Percentiles rank a stretch among this genome's conserved stretches.
These are phyloP conservation scores for Temnothorax longispinosus DNA, from an alignment of 1,140 invertebrate species.

Conservation along the genomic window DNA sequence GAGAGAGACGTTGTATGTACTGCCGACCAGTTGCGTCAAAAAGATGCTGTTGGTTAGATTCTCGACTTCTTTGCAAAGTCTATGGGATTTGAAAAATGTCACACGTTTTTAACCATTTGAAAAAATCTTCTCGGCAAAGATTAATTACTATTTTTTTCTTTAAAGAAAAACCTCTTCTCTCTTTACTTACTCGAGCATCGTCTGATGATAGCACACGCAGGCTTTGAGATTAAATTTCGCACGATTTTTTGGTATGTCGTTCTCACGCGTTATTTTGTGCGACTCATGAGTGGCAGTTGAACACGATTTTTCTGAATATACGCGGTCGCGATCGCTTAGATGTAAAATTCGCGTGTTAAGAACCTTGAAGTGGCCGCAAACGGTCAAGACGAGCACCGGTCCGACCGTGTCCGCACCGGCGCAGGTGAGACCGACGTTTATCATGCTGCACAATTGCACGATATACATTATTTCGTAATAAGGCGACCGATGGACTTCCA, in stretches of 20 bases:
- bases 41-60: constrained; percentile 64
- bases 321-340: not conserved
- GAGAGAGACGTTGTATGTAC: constrained; percentile 75
- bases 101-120: not conserved
- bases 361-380: constrained; percentile 70
- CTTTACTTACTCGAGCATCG: constrained; percentile 65
- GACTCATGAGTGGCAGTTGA: not conserved
- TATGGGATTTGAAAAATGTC: constrained; percentile 14
- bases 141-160: not conserved
- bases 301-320: not conserved
- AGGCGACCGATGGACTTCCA: constrained; percentile 63
- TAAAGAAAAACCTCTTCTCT: not conserved
- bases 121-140: not conserved
- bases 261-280: not conserved
- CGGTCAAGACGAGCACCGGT: constrained; percentile 62
- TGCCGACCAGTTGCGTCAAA: constrained; percentile 68
- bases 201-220: constrained; percentile 66
- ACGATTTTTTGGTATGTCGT: not conserved
- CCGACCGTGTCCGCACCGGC: constrained; percentile 68
- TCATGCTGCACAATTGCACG: constrained; percentile 59
- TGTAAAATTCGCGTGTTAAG: constrained; percentile 60
- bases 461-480: constrained; percentile 71
- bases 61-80: constrained; percentile 72
- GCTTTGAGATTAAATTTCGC: constrained; percentile 7
- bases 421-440: constrained; percentile 64